These are phyloP conservation scores for Alexandromys fortis DNA, from an alignment of 2,113 vertebrate genomes.

Conservation along the genomic window DNA sequence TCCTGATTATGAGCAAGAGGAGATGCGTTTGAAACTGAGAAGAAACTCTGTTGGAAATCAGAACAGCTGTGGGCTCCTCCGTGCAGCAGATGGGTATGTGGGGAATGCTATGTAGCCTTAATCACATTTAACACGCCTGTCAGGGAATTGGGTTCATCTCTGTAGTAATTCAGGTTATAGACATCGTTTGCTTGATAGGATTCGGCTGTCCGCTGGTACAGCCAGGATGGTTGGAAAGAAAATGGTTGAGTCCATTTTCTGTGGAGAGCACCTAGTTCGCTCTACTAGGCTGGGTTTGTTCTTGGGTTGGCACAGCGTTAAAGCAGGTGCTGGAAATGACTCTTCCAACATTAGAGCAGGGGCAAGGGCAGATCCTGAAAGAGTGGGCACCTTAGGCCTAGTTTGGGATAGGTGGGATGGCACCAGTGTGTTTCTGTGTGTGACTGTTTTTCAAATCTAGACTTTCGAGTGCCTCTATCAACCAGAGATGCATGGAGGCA, in stretches of 20 bases:
- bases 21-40: slow-evolving; percentile 64
- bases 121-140: slow-evolving; percentile 80
- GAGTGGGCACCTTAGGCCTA: background rate
- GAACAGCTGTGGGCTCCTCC: slow-evolving; percentile 76
- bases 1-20: slow-evolving; percentile 33
- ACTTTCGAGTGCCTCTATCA: background rate
- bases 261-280: background rate
- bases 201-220: background rate
- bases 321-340: background rate
- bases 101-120: slow-evolving; percentile 74
- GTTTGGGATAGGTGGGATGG: background rate
- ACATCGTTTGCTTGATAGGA: slow-evolving; percentile 59
- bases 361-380: background rate
- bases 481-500: background rate
- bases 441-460: background rate
- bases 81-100: slow-evolving; percentile 64
- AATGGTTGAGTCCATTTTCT: slow-evolving; percentile 35
- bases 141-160: slow-evolving; percentile 62
- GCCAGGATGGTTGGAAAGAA: slow-evolving; percentile 45
- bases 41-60: slow-evolving; percentile 68
- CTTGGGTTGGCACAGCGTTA: background rate
- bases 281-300: background rate
- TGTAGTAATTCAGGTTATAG: slow-evolving; percentile 51
- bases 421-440: background rate
- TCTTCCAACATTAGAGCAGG: background rate